A percentile compares a stretch with the other conserved stretches of the same genome.
Conservation (phyloP, 37 sponge, comb jelly and placozoan species). For the Halichondria panicea region DNA sequence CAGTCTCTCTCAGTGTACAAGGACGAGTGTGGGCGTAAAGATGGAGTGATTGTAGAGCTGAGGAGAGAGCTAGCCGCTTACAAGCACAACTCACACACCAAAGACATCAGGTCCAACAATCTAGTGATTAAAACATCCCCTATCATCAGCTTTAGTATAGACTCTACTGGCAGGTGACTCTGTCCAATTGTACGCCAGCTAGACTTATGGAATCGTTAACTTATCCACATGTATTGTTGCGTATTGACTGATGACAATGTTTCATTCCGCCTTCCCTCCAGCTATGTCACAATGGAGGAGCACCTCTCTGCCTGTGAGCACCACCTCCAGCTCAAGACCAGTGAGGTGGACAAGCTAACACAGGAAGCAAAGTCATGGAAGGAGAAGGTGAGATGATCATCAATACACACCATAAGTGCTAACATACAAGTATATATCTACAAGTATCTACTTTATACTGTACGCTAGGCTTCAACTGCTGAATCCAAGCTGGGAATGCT, state of each 20-base stretch:
- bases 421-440: background rate
- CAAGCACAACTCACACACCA: slow-evolving; percentile 6
- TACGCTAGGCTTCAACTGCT: no score
- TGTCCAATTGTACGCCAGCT: background rate
- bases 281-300: slow-evolving; percentile 24
- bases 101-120: slow-evolving; percentile 37
- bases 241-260: background rate
- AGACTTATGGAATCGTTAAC: no score
- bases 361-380: background rate
- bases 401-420: background rate
- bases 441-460: background rate
- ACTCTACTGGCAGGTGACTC: background rate
- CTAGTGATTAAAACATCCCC: background rate
- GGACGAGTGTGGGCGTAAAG: slow-evolving; percentile 31
- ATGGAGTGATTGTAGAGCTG: slow-evolving; percentile 33
- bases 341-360: background rate
- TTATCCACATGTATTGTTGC: background rate
- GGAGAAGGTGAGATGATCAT: background rate
- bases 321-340: slow-evolving; percentile 20
- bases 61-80: slow-evolving; percentile 28
- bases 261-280: background rate
- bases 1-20: background rate
- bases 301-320: slow-evolving; percentile 13
- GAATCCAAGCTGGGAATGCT: no score
- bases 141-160: background rate